phyloP scores from a whole-genome alignment of 2,797 vertebrate species.

The Podargus strigoides region DNA sequence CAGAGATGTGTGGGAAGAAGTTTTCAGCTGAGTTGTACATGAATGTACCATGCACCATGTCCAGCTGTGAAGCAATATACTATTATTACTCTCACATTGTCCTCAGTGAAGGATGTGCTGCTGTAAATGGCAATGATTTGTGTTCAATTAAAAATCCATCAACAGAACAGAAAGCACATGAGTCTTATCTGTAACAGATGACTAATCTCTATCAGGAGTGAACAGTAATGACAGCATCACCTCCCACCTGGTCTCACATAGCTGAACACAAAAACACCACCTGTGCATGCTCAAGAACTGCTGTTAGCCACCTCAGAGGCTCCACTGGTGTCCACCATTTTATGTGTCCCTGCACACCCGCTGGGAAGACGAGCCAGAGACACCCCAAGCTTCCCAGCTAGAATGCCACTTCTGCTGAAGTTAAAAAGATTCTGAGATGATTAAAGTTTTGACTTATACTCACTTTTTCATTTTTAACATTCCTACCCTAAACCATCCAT shows the following conservation, averaged over 20 bases:
- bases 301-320: not conserved
- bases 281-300: fast-evolving
- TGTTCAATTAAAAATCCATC: conserved; percentile 1
- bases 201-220: not conserved
- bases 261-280: not conserved
- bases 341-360: not conserved
- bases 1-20: not conserved
- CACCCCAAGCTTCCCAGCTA: not conserved
- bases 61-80: not conserved
- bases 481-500: not conserved
- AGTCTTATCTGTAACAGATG: not conserved
- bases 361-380: not conserved
- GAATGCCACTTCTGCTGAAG: not conserved
- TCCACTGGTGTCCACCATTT: not conserved
- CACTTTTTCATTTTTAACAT: not conserved
- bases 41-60: not conserved
- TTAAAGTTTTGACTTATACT: not conserved
- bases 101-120: not conserved
- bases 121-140: not conserved
- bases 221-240: not conserved
- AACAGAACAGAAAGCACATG: not conserved
- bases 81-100: not conserved
- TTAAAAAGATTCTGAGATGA: not conserved
- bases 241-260: not conserved
- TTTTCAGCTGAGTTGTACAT: not conserved